Evolutionary conservation across 35 echinoderm and acorn worm genomes (phyloP).

Genomic region (Eucidaris tribuloides): DNA sequence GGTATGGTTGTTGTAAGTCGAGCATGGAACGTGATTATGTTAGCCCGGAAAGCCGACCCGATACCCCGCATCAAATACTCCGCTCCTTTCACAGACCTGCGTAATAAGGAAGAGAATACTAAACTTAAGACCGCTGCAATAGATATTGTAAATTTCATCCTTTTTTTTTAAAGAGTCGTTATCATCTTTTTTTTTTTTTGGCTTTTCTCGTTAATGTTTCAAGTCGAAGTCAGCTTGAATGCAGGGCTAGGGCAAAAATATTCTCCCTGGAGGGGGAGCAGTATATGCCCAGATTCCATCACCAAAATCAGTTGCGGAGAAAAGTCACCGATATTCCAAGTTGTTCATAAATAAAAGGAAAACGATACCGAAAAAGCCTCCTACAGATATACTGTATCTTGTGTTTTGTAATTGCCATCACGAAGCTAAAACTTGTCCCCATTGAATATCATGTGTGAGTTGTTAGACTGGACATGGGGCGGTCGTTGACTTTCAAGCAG

Average conservation of each 20-base stretch:
- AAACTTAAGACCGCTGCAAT: conserved; percentile 24
- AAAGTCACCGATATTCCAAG: conserved; percentile 29
- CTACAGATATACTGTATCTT: conserved; percentile 11
- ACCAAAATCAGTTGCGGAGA: conserved; percentile 32
- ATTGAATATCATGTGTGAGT: not conserved
- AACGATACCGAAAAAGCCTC: conserved; percentile 12
- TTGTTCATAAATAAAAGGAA: conserved; percentile 40
- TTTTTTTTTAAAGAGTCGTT: conserved; percentile 3
- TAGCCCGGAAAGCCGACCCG: conserved; percentile 37
- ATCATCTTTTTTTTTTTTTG: conserved; percentile 10
- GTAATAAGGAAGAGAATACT: conserved; percentile 27
- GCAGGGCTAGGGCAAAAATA: conserved; percentile 12
- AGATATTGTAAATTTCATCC: conserved; percentile 21
- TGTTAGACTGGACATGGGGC: not conserved
- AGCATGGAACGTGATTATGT: conserved; percentile 40
- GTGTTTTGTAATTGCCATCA: conserved; percentile 24
- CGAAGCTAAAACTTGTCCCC: conserved; percentile 12
- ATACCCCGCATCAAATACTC: conserved; percentile 35
- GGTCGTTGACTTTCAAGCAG: conserved; percentile 11
- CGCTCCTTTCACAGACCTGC: conserved; percentile 1
- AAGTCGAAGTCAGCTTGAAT: conserved; percentile 26
- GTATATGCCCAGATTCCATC: conserved; percentile 24
- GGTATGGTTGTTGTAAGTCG: conserved; percentile 23
- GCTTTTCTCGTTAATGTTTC: conserved; percentile 29
- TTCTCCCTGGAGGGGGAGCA: conserved; percentile 22